Conservation (phyloP, 2,113 vertebrate genomes). For the Nipponia nippon region DNA sequence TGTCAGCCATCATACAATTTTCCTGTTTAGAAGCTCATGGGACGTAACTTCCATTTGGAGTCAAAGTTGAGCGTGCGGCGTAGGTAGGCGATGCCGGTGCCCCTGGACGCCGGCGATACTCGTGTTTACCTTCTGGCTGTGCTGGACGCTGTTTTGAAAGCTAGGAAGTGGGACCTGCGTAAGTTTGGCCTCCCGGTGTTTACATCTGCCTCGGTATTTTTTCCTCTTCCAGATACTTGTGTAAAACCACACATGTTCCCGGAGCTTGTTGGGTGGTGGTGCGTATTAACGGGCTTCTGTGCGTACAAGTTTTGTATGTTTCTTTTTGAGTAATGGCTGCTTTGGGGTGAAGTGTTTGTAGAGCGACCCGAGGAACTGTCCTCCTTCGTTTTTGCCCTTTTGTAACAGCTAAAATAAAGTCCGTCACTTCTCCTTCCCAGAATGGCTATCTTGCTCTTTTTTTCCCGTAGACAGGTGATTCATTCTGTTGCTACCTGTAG, state of each 20-base stretch:
- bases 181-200: background rate
- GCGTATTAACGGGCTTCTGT: background rate
- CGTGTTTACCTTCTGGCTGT: background rate
- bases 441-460: background rate
- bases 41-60: constrained; percentile 76
- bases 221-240: background rate
- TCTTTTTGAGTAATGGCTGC: background rate
- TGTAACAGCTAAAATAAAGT: background rate
- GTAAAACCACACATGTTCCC: background rate
- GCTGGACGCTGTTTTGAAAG: background rate
- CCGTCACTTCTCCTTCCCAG: background rate
- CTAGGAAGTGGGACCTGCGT: background rate
- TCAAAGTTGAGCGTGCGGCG: constrained; percentile 62
- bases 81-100: background rate
- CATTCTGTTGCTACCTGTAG: background rate
- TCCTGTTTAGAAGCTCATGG: constrained; percentile 82
- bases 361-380: background rate
- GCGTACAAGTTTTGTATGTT: background rate
- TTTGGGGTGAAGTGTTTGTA: background rate
- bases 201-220: background rate
- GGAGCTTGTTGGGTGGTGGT: background rate
- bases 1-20: constrained; percentile 89
- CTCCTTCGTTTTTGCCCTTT: background rate
- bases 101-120: background rate
- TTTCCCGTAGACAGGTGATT: background rate